Base-by-base conservation (phyloP, 2,888 invertebrate genomes). In the Ectobius pallidus region DNA sequence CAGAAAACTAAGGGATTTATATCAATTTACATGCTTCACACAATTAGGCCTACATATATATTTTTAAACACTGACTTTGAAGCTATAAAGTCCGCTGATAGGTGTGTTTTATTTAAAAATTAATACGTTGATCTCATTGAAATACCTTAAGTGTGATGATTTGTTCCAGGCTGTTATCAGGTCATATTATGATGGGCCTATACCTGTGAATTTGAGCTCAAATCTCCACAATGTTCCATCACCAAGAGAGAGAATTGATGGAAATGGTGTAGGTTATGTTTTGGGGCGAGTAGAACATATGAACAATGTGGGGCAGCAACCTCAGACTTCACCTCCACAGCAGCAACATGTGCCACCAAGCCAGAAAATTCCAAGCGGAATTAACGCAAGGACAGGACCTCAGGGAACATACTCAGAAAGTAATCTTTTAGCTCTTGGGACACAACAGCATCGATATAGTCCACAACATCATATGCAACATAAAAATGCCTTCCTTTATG, bases 141-240 rank as follows among this genome's bases (percentile, higher is more conserved):
- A n/a, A n/a, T n/a, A n/a, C n/a, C n/a, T n/a, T 55, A 11, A 55
- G 4, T 25, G 22, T 20, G 25, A 14, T 30, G 4, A 14, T n/a
- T 75, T 76, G 73, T 46, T 77, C 77, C 76, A 86, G 86, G 83
- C 85, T 70, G 84, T 86, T 68, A 83, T 81, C 30, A 83, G 84
- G 77, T 82, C 85, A 1, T 87, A 85, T 78, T 84, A 84, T 75
- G 87, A 87, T 76, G 85, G 86, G 22, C 83, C 85, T 9, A 77
- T 78, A 55, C 78, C 81, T 27, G 78, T 80, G 32, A 77, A 75
- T 44, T 69, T 80, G 42, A 80, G 80, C 52, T 81, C 85, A 18
- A 84, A 83, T 77, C 78, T 85, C 76, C 84, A 84, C 78, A 85
- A 82, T 76, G 82, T 84, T 32, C 76, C 79, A 30, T 71, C 76